Evolutionary conservation across 2,888 invertebrate species (phyloP).

Genomic region (Oscheius onirici): DNA sequence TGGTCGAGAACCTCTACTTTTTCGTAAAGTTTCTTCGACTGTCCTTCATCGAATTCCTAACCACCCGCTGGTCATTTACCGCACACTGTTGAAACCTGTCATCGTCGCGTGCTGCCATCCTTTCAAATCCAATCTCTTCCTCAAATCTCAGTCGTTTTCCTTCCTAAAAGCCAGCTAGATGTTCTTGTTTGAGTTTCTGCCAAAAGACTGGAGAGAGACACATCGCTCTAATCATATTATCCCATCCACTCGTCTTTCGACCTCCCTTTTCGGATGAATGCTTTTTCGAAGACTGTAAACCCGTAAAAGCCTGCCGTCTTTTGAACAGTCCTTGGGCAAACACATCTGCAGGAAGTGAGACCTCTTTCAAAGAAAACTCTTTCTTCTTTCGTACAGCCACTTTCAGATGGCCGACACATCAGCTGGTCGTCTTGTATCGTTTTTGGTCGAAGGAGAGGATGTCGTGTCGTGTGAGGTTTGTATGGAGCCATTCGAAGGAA

Average conservation of each 20-base stretch:
- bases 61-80: constrained; percentile 21
- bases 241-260: constrained; percentile 15
- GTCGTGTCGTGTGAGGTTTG: constrained; percentile 52
- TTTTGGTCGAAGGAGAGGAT: constrained; percentile 50
- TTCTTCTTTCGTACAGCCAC: not conserved
- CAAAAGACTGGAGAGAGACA: not conserved
- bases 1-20: too few species aligned
- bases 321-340: constrained; percentile 15
- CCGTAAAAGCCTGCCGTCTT: constrained; percentile 15
- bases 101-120: too few species aligned
- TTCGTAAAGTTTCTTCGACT: not conserved
- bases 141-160: not conserved
- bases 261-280: constrained; percentile 21
- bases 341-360: constrained; percentile 13
- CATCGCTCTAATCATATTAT: constrained; percentile 16
- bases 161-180: not conserved
- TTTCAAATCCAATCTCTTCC: not conserved
- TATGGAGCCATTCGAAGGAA: constrained; percentile 48
- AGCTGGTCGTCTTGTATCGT: constrained; percentile 42
- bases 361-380: not conserved
- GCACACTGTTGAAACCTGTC: not conserved
- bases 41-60: constrained; percentile 11
- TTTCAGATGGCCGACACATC: constrained; percentile 33
- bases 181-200: constrained; percentile 2
- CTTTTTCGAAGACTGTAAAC: constrained; percentile 9